Base-by-base conservation (phyloP, 1,140 invertebrate species). In the Arctopsyche grandis region DNA sequence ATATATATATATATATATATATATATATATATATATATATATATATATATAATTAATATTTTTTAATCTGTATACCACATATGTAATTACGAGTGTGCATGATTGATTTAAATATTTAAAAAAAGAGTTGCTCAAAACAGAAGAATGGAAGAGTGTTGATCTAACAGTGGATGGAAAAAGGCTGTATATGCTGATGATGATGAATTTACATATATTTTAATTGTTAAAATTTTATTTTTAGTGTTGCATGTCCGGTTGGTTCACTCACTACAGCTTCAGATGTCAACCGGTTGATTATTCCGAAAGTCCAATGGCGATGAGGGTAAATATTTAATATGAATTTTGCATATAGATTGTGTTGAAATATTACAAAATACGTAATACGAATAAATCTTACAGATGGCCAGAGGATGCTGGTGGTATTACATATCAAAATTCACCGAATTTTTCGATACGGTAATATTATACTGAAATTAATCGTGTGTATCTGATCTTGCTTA, bases 211-310 rank as follows among this genome's bases (percentile, higher is more conserved):
- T 38, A 7, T 38, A 38, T 38, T 38, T 38, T 38, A 38, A n/a
- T n/a, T n/a, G n/a, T n/a, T n/a, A n/a, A 46, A 44, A 82, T 83
- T 81, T 74, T 80, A 74, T 78, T 88, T 88, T 58, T 87, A 93
- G 93, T 89, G 89, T 84, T 86, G 91, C 81, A 89, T 88, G 84
- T 87, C 90, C 77, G 93, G 93, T 80, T 94, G 93, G 93, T 89
- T 91, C 83, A 90, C 90, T 75, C 89, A 93, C 80, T 97, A 97
- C 88, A 97, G 92, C 85, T 94, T 94, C 84, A 90, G 90, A 84
- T 98, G 96, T 88, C 94, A 98, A 88, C 94, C 95, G n/a, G 95
- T 98, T 79, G 94, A 96, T 88, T 96, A 96, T 86, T 93, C 94
- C 38, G 86, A 91, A 83, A 91, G 90, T 84, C 93, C 94, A 48